A percentile compares a stretch with the other conserved stretches of the same genome.
Conservation (phyloP, 2,888 invertebrate species). For the Agelastica alni region DNA sequence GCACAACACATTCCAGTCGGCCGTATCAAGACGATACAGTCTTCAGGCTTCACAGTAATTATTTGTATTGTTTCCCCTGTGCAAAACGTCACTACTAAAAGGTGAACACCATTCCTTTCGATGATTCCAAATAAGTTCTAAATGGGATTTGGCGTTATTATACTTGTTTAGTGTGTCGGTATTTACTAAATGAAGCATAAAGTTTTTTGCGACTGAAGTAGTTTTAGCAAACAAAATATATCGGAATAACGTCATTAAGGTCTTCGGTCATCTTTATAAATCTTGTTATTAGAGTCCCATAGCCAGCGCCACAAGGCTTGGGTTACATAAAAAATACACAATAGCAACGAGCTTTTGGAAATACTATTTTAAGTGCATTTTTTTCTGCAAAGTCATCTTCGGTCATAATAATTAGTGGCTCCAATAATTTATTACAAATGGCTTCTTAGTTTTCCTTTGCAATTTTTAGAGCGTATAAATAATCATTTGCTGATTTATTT, state of each 20-base stretch:
- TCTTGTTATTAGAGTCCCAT: slow-evolving; percentile 5
- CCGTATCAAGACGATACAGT: no score
- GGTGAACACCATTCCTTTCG: neutral
- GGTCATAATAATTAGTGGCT: slow-evolving; percentile 8
- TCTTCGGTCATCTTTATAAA: slow-evolving; percentile 1
- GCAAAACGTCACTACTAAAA: neutral
- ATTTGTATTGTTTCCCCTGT: neutral
- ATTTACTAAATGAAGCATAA: neutral
- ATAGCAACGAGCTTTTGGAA: slow-evolving; percentile 6
- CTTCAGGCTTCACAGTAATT: neutral
- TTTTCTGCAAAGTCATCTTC: slow-evolving; percentile 2
- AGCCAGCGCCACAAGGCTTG: slow-evolving; percentile 6
- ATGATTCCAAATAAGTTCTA: neutral
- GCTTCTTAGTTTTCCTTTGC: neutral
- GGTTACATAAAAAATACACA: slow-evolving; percentile 3
- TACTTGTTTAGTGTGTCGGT: neutral
- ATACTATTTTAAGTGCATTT: slow-evolving; percentile 5
- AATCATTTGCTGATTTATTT: slow-evolving; percentile 7
- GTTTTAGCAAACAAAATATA: neutral
- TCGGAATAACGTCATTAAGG: slow-evolving; percentile 4
- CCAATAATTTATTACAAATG: slow-evolving; percentile 5
- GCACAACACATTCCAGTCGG: no score
- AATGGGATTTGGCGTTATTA: neutral
- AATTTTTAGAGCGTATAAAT: slow-evolving; percentile 1
- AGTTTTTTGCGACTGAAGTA: neutral